A percentile compares a stretch with the other conserved stretches of the same genome.
Evolutionary conservation across 2,888 invertebrate genomes (phyloP).

Genomic region (Petrolisthes manimaculis): DNA sequence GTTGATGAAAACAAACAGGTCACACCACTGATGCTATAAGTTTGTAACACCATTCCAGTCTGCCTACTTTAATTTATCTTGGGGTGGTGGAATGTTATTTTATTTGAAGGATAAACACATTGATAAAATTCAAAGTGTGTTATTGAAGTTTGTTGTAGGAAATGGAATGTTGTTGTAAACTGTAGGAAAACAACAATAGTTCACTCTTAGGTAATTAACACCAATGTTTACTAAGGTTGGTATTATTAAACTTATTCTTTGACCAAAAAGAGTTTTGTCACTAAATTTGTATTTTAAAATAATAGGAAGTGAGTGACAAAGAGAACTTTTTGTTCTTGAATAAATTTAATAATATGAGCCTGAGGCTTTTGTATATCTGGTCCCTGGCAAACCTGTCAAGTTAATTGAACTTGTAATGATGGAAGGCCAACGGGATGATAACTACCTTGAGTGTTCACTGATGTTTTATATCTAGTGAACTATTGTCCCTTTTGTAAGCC

Average conservation of each 20-base stretch:
- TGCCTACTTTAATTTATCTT: neutral
- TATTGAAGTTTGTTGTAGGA: neutral
- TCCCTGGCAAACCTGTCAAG: too few species aligned
- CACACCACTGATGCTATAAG: constrained; percentile 21
- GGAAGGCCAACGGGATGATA: constrained; percentile 5
- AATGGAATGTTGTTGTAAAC: constrained; percentile 28
- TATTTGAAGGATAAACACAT: too few species aligned
- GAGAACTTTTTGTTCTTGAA: too few species aligned
- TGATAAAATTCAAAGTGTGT: too few species aligned
- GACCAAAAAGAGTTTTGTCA: too few species aligned
- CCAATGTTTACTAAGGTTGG: neutral
- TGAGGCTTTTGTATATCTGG: too few species aligned
- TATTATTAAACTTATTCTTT: too few species aligned
- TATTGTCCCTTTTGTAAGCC: constrained; percentile 50
- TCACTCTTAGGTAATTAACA: constrained; percentile 2
- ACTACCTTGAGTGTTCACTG: constrained; percentile 14
- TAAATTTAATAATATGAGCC: too few species aligned
- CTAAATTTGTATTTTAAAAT: too few species aligned
- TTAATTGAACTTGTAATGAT: too few species aligned
- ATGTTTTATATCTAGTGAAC: constrained; percentile 19
- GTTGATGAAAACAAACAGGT: constrained; percentile 30
- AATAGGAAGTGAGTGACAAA: too few species aligned
- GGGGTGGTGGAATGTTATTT: too few species aligned
- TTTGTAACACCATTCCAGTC: constrained; percentile 29
- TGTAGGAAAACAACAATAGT: constrained; percentile 21